A percentile compares a stretch with the other conserved stretches of the same genome.
These are phyloP conservation scores for Etheostoma spectabile DNA, from an alignment of 2,113 vertebrate species.

Conservation along the genomic window DNA sequence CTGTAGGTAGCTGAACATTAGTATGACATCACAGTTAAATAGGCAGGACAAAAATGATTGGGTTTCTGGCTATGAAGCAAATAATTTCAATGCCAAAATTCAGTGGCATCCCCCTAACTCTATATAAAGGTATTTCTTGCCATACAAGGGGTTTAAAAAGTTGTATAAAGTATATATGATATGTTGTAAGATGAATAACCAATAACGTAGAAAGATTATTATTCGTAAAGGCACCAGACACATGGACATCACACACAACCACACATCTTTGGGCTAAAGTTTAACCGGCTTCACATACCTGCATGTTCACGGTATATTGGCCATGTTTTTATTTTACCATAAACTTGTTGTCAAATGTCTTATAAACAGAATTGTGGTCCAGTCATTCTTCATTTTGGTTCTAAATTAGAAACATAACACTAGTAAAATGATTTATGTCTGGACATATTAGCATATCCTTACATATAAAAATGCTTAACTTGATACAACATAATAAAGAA, in stretches of 20 bases:
- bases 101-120: slow-evolving; percentile 43
- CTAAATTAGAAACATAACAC: slow-evolving; percentile 66
- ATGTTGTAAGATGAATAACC: slow-evolving; percentile 32
- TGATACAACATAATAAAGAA: slow-evolving; percentile 81
- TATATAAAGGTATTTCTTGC: slow-evolving; percentile 23
- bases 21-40: slow-evolving; percentile 56
- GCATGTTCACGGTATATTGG: slow-evolving; percentile 79
- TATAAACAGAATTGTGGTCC: slow-evolving; percentile 72
- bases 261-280: slow-evolving; percentile 72
- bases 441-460: slow-evolving; percentile 62
- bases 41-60: neutral
- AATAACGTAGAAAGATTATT: slow-evolving; percentile 24
- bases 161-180: neutral
- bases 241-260: slow-evolving; percentile 76
- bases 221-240: slow-evolving; percentile 58
- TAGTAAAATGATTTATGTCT: slow-evolving; percentile 70
- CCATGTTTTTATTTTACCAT: slow-evolving; percentile 80
- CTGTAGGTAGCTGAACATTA: slow-evolving; percentile 38
- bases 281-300: slow-evolving; percentile 81
- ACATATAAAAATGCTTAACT: slow-evolving; percentile 88
- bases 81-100: slow-evolving; percentile 32
- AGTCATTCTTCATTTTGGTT: slow-evolving; percentile 56
- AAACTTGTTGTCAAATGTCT: slow-evolving; percentile 71
- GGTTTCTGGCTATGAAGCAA: slow-evolving; percentile 3
- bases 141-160: neutral